Evolutionary conservation across 2,797 vertebrate genomes (phyloP).

Genomic region (Poecilia picta): DNA sequence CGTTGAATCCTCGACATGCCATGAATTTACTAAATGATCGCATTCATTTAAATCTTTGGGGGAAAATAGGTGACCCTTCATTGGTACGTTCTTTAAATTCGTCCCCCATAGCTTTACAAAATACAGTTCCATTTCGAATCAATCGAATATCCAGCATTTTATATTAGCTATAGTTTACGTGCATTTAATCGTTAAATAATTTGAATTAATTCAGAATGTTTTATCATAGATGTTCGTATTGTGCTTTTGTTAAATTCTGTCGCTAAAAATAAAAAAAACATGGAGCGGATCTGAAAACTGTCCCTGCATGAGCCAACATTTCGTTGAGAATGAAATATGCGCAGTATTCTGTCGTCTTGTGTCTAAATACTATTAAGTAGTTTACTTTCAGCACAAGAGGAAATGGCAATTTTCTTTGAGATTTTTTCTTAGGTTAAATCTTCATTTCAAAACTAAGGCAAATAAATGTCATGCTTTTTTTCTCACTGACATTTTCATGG

Average conservation of each 20-base stretch:
- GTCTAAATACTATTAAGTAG: background rate
- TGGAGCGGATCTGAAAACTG: background rate
- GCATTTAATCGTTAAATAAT: background rate
- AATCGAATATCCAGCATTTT: background rate
- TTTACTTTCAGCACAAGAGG: background rate
- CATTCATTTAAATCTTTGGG: background rate
- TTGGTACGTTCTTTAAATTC: conserved; percentile 44
- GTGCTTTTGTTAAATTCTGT: background rate
- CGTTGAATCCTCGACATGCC: background rate
- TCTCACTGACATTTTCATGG: background rate
- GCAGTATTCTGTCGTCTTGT: background rate
- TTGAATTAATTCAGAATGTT: background rate
- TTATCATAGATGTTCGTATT: background rate
- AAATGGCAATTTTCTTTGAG: background rate
- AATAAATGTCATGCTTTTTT: background rate
- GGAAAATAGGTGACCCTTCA: background rate
- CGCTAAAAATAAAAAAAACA: background rate
- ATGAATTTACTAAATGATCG: rapidly evolving
- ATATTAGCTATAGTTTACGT: background rate
- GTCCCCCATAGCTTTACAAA: conserved; percentile 21
- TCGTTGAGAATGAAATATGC: too few species aligned
- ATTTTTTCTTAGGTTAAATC: background rate
- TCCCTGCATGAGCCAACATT: background rate
- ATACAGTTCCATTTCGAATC: conserved; percentile 37
- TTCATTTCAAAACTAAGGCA: background rate